Evolutionary conservation across 1,140 invertebrate genomes (phyloP).

Genomic region (Onthophagus taurus): DNA sequence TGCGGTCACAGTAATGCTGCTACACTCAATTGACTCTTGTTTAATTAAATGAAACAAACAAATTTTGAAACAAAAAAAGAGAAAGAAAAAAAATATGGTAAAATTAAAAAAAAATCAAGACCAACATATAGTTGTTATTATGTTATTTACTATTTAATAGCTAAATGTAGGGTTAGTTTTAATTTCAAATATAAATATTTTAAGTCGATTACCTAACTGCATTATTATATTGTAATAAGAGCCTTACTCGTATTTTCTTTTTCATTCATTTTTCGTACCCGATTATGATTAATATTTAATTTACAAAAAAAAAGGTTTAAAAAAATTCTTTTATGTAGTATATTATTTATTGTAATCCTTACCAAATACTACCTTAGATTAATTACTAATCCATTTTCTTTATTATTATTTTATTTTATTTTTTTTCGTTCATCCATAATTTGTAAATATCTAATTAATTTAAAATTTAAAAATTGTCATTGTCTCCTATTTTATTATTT

Average conservation of each 20-base stretch:
- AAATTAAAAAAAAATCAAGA: too few species aligned
- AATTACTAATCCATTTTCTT: slow-evolving; percentile 5
- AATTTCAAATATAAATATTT: slow-evolving; percentile 33
- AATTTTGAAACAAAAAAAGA: too few species aligned
- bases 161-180: slow-evolving; percentile 35
- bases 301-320: too few species aligned
- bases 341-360: slow-evolving; percentile 29
- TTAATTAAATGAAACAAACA: too few species aligned
- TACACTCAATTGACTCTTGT: slow-evolving; percentile 34
- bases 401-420: not conserved
- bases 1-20: slow-evolving; percentile 39
- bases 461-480: slow-evolving; percentile 9
- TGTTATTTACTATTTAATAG: slow-evolving; percentile 33
- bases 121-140: slow-evolving; percentile 33
- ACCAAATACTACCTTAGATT: slow-evolving; percentile 24
- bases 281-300: slow-evolving; percentile 14
- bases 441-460: not conserved
- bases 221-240: slow-evolving; percentile 20
- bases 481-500: slow-evolving; percentile 13
- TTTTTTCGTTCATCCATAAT: slow-evolving; percentile 14
- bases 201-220: too few species aligned
- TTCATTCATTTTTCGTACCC: slow-evolving; percentile 11
- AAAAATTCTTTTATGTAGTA: slow-evolving; percentile 20
- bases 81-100: too few species aligned
- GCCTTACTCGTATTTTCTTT: slow-evolving; percentile 30